Evolutionary conservation across 2,113 vertebrate species (phyloP), one percentile per base, ranked within the genome.

Genomic region (Nothoprocta perdicaria): DNA sequence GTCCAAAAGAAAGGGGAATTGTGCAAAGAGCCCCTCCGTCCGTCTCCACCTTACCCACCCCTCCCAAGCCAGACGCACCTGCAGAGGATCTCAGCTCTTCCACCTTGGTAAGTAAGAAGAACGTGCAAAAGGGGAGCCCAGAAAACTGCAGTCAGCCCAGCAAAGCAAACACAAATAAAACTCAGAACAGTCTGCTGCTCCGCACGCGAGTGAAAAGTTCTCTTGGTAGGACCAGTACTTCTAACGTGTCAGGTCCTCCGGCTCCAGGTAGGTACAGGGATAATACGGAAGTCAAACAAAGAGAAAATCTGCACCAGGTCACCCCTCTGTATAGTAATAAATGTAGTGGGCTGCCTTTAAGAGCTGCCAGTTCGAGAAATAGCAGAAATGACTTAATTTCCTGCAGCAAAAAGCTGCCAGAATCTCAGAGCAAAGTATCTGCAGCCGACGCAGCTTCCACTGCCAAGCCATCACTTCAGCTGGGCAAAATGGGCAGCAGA

Each of bases 341-440:
- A 57, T 10, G 67, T 24, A 40, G 10, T 69, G 72, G 72, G 13
- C 74, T 92, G 38, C 96, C 90, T 9, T 21, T 68, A 10, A 73
- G 71, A 61, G 62, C 57, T 91, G 55, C 77, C 41, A 89, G 50
- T 63, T 83, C 84, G n/a, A 81, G 93, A 77, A 89, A 35, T 52
- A 86, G 73, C 58, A 79, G 38, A 73, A 74, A 67, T 78, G 8
- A 68, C 61, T 78, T 94, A 45, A 76, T 71, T 14, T 82, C 94
- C 23, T 50, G 76, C 31, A 87, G 57, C 57, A 96, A 90, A 84
- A 45, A 46, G 41, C 73, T 84, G 89, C 81, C 94, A 82, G 80
- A 94, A n/a, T 74, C 86, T 79, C 92, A 93, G 78, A 92, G 80
- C 19, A 96, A 94, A 90, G 61, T 46, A 46, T 69, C 43, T 60